Base-by-base conservation (phyloP, 2,888 invertebrate species). In the Eilema griseolum region DNA sequence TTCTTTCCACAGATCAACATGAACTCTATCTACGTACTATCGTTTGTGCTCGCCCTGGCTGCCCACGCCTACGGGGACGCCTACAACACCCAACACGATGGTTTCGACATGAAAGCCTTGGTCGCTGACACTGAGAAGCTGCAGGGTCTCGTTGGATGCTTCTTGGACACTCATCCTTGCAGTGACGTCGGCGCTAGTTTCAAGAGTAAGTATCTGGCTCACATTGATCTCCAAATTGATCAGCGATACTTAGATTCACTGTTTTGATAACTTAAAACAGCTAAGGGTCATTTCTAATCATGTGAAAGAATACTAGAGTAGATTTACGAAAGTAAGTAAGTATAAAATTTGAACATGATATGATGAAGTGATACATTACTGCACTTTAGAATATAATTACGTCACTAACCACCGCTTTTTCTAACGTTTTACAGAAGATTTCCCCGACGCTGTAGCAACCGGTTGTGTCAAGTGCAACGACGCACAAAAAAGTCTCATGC, bases 121-220 rank as follows among this genome's bases (percentile, higher is more conserved):
- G 37, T 57, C 8, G 26, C 24, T 1, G 14, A 63, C 23, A 26
- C 26, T 28, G 33, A 62, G 26, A 56, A 5, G 12, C 57, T 75
- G 23, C 64, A 67, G 16, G 56, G 59, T 16, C 65, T 71, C 37
- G 20, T 71, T 8, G 67, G 61, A 23, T 76, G 74, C 23, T 76
- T 76, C 56, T 31, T 61, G 28, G 72, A 71, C 23, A 62, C 23
- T 0, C 60, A 46, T 2, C 56, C 62, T 5, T 76, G 76, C 23
- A 52, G n/a, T n/a, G 57, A 52, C 0, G 28, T 64, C 3, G 56
- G 41, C 24, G 37, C 62, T 61, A 28, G 3, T 26, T 62, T 62
- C 26, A 57, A 37, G 26, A 63, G 68, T 68, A 63, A 26, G 68
- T 68, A 26, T 56, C 52, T n/a, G 52, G 2, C 20, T 5, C 7